Conservation (phyloP, 2,797 vertebrate genomes). For the Etheostoma perlongum region DNA sequence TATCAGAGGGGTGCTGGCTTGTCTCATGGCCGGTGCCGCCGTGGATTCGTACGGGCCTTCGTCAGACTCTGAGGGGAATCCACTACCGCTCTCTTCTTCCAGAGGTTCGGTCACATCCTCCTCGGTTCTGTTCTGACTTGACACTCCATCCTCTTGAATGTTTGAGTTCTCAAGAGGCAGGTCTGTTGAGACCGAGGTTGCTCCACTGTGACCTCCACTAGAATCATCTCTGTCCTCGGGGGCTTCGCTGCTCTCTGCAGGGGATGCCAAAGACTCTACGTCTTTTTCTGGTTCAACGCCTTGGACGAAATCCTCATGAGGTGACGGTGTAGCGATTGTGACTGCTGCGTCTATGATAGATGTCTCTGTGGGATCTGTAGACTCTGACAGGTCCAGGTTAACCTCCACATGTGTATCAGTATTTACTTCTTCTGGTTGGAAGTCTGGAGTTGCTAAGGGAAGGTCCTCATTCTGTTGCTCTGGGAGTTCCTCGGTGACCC, state of each 20-base stretch:
- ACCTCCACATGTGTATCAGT: conserved; percentile 21
- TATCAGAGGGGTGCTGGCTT: conserved; percentile 86
- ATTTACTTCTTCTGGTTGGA: conserved; percentile 35
- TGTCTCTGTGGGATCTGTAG: conserved; percentile 13
- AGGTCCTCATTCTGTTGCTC: conserved; percentile 42
- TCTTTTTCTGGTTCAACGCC: conserved; percentile 47
- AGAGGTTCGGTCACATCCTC: conserved; percentile 41
- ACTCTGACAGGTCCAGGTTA: conserved; percentile 4
- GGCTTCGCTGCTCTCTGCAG: conserved; percentile 36
- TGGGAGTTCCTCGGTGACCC: conserved; percentile 22
- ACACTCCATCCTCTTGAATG: conserved; percentile 45
- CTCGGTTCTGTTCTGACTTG: background rate
- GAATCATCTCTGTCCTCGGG: conserved; percentile 35
- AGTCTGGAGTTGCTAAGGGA: conserved; percentile 32
- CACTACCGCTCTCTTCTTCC: conserved; percentile 48
- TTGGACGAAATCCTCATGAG: conserved; percentile 42
- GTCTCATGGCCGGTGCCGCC: conserved; percentile 76
- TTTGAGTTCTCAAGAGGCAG: conserved; percentile 37
- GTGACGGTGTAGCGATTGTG: conserved; percentile 24
- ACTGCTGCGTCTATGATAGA: conserved; percentile 20
- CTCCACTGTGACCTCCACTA: conserved; percentile 40
- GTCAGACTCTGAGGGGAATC: conserved; percentile 67
- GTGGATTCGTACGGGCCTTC: conserved; percentile 76
- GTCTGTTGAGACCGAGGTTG: conserved; percentile 7
- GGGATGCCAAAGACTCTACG: conserved; percentile 23